Percentiles rank a stretch among this genome's conserved stretches.
phyloP scores from a whole-genome alignment of 2,888 invertebrate species.

The Cancer borealis region DNA sequence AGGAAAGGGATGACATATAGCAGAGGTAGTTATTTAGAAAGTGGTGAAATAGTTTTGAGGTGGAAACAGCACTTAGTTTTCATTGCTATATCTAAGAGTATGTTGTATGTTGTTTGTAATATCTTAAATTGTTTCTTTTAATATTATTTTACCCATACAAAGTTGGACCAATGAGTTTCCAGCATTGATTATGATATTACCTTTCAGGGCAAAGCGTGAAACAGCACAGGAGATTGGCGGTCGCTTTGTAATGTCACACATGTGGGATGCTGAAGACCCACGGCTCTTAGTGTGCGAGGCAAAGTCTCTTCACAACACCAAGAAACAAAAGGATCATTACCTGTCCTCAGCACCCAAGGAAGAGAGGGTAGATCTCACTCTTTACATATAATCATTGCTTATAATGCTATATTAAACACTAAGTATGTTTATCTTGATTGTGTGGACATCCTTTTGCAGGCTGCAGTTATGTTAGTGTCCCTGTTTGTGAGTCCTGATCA shows the following conservation, averaged over 20 bases:
- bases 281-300: constrained; percentile 93
- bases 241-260: constrained; percentile 83
- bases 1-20: no score
- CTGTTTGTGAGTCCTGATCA: constrained; percentile 86
- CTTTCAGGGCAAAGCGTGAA: constrained; percentile 72
- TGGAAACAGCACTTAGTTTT: no score
- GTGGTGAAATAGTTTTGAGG: background rate
- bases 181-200: background rate
- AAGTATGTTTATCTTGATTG: background rate
- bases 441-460: constrained; percentile 72
- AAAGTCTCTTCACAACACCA: constrained; percentile 80
- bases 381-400: background rate
- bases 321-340: constrained; percentile 61
- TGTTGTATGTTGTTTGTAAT: background rate
- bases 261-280: constrained; percentile 94
- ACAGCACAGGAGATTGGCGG: constrained; percentile 80
- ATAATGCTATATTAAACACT: background rate
- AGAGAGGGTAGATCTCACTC: constrained; percentile 43
- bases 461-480: constrained; percentile 83
- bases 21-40: background rate
- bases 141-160: no score
- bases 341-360: constrained; percentile 52
- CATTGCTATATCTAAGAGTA: background rate
- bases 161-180: no score
- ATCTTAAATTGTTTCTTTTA: background rate